phyloP scores from a whole-genome alignment of 1,140 invertebrate species.

The Platyscapa corneri region DNA sequence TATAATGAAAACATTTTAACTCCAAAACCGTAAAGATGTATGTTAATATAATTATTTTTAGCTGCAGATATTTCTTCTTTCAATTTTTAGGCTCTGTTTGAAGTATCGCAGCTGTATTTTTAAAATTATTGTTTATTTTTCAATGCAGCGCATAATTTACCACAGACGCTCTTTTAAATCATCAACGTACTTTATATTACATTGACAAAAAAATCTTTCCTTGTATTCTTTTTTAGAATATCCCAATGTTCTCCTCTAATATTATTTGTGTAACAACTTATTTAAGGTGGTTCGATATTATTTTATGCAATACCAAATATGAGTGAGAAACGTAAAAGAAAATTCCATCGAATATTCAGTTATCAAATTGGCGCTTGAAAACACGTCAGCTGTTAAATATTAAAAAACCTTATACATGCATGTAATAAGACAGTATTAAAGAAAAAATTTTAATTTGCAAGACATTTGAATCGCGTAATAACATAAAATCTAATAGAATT shows the following conservation, averaged over 20 bases:
- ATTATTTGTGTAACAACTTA: too few species aligned
- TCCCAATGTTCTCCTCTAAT: too few species aligned
- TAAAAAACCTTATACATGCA: background rate
- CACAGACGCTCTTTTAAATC: background rate
- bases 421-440: background rate
- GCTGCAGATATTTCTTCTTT: background rate
- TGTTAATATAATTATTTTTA: constrained; percentile 9
- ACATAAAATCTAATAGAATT: background rate
- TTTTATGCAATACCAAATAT: too few species aligned
- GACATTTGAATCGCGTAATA: background rate
- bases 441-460: background rate
- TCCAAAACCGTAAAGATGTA: background rate
- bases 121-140: background rate
- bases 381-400: background rate
- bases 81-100: background rate
- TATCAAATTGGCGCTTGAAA: too few species aligned
- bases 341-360: too few species aligned
- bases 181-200: background rate
- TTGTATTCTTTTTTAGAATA: background rate
- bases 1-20: background rate
- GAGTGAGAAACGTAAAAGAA: too few species aligned
- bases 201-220: background rate
- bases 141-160: background rate
- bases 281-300: too few species aligned
- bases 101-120: background rate